Percentiles rank a stretch among this genome's conserved stretches.
phyloP scores from a whole-genome alignment of 1,140 invertebrate genomes.

The Stegodyphus mimosarum region DNA sequence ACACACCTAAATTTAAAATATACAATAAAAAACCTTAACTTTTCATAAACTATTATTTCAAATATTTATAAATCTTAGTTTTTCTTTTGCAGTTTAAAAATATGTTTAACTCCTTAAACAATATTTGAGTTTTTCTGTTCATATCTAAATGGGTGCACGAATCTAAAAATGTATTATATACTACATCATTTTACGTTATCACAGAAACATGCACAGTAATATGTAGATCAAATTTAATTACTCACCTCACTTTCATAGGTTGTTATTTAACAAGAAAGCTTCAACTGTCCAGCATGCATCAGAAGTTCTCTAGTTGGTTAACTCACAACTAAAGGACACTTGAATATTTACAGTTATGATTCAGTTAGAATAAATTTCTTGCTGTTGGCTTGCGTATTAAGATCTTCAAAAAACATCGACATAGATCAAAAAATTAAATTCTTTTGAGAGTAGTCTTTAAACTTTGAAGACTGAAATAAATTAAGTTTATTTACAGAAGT shows the following conservation, averaged over 20 bases:
- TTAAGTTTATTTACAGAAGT: not conserved
- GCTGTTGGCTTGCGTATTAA: no score
- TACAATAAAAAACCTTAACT: no score
- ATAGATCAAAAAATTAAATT: not conserved
- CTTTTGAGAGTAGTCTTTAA: not conserved
- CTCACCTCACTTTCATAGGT: not conserved
- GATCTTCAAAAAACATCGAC: not conserved
- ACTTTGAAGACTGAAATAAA: not conserved
- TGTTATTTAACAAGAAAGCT: not conserved
- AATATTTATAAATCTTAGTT: no score
- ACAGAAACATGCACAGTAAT: no score
- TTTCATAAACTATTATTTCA: no score
- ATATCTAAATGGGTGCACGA: no score
- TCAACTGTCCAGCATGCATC: not conserved
- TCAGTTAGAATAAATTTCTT: not conserved
- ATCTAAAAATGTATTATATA: no score
- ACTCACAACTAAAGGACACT: constrained; percentile 27
- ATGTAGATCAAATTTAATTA: not conserved
- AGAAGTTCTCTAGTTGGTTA: constrained; percentile 8
- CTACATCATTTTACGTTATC: no score
- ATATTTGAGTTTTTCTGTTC: no score
- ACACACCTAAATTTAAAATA: no score
- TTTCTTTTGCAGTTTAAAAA: no score
- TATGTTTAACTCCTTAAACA: no score
- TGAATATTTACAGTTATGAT: constrained; percentile 16